Evolutionary conservation across 2,797 vertebrate genomes (phyloP), one percentile per base, ranked within the genome.

Genomic region (Lateolabrax maculatus): DNA sequence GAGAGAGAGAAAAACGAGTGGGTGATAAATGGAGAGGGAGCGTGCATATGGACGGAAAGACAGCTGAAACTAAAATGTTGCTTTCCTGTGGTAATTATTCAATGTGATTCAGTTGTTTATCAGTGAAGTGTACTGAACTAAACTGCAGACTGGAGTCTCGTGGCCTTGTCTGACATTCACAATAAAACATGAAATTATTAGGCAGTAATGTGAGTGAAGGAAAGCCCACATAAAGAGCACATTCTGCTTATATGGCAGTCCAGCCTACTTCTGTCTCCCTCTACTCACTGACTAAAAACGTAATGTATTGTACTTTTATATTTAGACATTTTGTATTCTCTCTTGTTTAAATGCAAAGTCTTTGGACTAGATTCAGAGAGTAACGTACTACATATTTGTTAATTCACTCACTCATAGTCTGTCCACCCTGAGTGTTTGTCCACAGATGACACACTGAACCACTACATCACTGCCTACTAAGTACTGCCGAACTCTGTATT

Each of bases 121-220:
- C 60, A 36, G 52, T 43, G 34, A 23, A 29, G 36, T 9, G 7
- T 46, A 27, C 39, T 75, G 61, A 57, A 27, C 61, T 18, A 27
- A 49, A 36, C 39, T 55, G 60, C 49, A 64, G 60, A 37, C 60
- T 64, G 71, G 37, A 73, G 60, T 56, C 51, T 56, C 39, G 23
- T 21, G 37, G 52, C 52, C 19, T 43, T 23, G 21, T n/a, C 31
- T 75, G 72, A 58, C 55, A 51, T 21, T 34, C 36, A 0, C 55
- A 61, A 52, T 67, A 76, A 68, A 68, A 52, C 46, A 25, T 41
- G 36, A 8, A 52, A 25, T 37, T 25, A 51, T 25, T 51, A 27
- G 6, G 46, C 21, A 51, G 34, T 52, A 68, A 61, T 18, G 27
- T n/a, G 74, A 52, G 64, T 44, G 37, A 23, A 37, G 46, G 62